Evolutionary conservation across 2,888 invertebrate species (phyloP).

Genomic region (Campaea margaritaria): DNA sequence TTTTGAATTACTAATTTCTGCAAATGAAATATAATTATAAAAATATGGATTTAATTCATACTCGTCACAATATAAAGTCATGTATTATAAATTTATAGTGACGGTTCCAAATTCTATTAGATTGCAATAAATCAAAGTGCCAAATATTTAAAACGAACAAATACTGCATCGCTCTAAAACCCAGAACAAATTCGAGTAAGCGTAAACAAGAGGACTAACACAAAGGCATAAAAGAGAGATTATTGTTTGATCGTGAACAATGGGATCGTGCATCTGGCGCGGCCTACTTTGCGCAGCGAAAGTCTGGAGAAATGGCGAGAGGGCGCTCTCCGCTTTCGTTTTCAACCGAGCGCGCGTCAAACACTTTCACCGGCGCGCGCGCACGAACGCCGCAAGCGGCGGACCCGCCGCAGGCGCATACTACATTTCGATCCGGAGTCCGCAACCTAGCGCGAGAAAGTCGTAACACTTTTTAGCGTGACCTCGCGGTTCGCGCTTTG

Average conservation of each 20-base stretch:
- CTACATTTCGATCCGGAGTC: conserved; percentile 68
- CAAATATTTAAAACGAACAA: neutral
- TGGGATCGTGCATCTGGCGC: conserved; percentile 77
- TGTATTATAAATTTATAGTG: too few species aligned
- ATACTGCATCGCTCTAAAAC: conserved; percentile 6
- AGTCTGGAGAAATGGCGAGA: conserved; percentile 85
- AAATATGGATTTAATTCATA: too few species aligned
- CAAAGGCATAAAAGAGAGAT: conserved; percentile 51
- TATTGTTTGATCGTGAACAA: conserved; percentile 67
- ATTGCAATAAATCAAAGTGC: too few species aligned
- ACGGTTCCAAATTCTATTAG: too few species aligned
- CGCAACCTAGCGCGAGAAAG: conserved; percentile 76
- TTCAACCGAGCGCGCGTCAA: conserved; percentile 77
- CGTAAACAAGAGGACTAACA: conserved; percentile 35
- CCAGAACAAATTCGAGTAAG: conserved; percentile 13
- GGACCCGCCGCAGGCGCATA: conserved; percentile 67
- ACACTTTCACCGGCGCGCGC: conserved; percentile 81
- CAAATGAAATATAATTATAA: too few species aligned
- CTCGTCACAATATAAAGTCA: too few species aligned
- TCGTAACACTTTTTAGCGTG: conserved; percentile 84
- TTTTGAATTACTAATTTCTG: neutral
- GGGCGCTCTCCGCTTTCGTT: conserved; percentile 84
- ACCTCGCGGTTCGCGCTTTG: conserved; percentile 82
- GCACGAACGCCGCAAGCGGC: conserved; percentile 74
- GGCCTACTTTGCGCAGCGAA: conserved; percentile 82